Conservation (phyloP, 2,888 invertebrate species). For the Rhagonycha lutea region DNA sequence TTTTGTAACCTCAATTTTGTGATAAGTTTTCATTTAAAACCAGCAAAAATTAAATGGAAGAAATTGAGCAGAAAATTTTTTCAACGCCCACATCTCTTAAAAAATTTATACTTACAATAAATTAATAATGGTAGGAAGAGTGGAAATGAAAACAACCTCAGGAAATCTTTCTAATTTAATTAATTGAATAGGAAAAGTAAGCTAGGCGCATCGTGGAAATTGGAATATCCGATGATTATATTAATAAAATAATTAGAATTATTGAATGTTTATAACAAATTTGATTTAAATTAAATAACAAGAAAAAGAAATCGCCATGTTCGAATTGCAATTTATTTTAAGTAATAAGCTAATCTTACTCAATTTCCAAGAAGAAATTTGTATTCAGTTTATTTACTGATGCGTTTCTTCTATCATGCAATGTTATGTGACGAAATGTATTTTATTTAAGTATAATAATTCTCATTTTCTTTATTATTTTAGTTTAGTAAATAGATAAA, state of each 20-base stretch:
- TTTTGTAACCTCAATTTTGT: too few species aligned
- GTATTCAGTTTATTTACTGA: slow-evolving; percentile 23
- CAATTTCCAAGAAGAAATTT: slow-evolving; percentile 21
- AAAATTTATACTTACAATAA: neutral
- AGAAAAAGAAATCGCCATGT: slow-evolving; percentile 9
- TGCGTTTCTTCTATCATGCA: slow-evolving; percentile 13
- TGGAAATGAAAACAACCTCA: neutral
- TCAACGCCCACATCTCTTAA: neutral
- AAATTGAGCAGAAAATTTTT: neutral
- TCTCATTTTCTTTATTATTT: slow-evolving; percentile 5
- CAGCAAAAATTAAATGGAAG: neutral
- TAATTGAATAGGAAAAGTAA: neutral
- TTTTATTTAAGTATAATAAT: slow-evolving; percentile 9
- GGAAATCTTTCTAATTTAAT: neutral
- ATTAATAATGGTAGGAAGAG: neutral
- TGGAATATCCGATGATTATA: neutral
- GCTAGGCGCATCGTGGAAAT: neutral
- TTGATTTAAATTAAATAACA: slow-evolving; percentile 2
- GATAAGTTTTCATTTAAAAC: too few species aligned
- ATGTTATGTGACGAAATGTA: slow-evolving; percentile 13
- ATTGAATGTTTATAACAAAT: neutral
- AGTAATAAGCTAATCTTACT: slow-evolving; percentile 15
- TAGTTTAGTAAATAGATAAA: neutral
- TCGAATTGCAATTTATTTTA: slow-evolving; percentile 4
- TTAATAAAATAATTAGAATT: neutral